Conservation (phyloP, 2,888 invertebrate species). For the Cyaniris semiargus region DNA sequence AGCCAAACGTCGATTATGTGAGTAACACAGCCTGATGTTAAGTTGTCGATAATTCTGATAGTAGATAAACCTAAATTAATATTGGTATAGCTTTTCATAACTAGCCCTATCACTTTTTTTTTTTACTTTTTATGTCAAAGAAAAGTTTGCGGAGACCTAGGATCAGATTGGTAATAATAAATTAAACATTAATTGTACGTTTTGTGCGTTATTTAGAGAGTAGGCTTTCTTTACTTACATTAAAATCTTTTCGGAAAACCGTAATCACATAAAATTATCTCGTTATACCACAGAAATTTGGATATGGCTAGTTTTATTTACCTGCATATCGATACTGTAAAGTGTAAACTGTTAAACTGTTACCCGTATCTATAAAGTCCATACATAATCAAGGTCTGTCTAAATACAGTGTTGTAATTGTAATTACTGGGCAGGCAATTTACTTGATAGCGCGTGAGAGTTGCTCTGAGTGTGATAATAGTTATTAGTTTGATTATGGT, state of each 20-base stretch:
- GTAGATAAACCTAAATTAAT: background rate
- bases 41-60: background rate
- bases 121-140: too few relatives aligned
- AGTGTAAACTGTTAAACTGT: background rate
- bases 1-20: background rate
- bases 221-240: too few relatives aligned
- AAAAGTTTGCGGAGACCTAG: too few relatives aligned
- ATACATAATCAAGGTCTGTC: background rate
- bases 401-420: background rate
- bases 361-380: background rate
- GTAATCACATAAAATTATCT: too few relatives aligned
- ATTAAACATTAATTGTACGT: too few relatives aligned
- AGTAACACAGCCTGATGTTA: background rate
- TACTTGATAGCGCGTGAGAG: background rate
- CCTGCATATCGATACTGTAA: too few relatives aligned
- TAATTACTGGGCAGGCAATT: background rate
- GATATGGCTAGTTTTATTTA: too few relatives aligned
- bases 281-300: too few relatives aligned
- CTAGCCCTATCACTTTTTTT: too few relatives aligned
- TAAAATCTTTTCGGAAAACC: too few relatives aligned
- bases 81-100: background rate
- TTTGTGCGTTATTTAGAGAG: too few relatives aligned
- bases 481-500: conserved; percentile 6
- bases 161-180: too few relatives aligned
- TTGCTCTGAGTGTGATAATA: background rate